Evolutionary conservation across 2,888 invertebrate genomes (phyloP).

Genomic region (Bugula neritina): DNA sequence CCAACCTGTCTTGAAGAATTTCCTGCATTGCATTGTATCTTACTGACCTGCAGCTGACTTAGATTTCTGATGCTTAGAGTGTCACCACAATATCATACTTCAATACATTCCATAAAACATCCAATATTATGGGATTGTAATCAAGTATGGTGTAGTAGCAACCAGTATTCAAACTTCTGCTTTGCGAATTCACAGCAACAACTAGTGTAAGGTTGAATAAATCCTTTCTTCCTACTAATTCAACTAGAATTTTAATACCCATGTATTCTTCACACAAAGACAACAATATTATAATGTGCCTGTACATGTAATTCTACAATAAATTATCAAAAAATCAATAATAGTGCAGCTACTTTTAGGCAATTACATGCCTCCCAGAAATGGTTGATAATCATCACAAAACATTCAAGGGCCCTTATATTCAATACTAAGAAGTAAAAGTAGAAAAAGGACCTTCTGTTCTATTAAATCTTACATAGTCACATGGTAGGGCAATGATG

Average conservation of each 20-base stretch:
- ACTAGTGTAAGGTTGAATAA: not conserved
- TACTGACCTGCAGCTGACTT: too few species aligned
- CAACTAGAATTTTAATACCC: not conserved
- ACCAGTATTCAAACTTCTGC: not conserved
- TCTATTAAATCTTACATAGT: not conserved
- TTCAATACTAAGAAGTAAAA: not conserved
- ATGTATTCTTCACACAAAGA: not conserved
- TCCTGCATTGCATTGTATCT: too few species aligned
- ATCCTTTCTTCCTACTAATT: not conserved
- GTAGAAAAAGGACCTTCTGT: not conserved
- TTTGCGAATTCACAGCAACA: too few species aligned
- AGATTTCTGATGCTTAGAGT: not conserved
- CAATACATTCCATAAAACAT: conserved; percentile 23
- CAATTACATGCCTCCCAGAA: not conserved
- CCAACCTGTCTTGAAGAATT: too few species aligned
- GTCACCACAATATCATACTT: conserved; percentile 22
- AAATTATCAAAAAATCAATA: not conserved
- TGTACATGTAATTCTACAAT: not conserved
- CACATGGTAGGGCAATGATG: too few species aligned
- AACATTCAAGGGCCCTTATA: conserved; percentile 15
- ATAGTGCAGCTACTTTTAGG: not conserved
- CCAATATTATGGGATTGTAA: not conserved
- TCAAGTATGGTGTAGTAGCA: conserved; percentile 20
- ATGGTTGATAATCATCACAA: conserved; percentile 4
- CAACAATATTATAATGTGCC: too few species aligned